Percentiles rank a stretch among this genome's conserved stretches.
Evolutionary conservation across 2,888 invertebrate genomes (phyloP).

Genomic region (Dermolepida albohirtum): DNA sequence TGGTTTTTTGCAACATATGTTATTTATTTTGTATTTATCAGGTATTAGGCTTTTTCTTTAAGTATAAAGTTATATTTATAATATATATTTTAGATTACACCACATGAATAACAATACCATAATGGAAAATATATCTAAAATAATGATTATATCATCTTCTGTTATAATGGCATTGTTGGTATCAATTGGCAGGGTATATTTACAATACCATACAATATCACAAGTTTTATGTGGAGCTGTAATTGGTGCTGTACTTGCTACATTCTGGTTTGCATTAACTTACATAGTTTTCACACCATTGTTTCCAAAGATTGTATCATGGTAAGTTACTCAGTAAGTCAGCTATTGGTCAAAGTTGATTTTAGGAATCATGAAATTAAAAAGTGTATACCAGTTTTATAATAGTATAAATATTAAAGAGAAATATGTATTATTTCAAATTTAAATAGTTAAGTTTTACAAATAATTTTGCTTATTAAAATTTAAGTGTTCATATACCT

Average conservation of each 20-base stretch:
- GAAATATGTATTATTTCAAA: no score
- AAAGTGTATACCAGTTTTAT: no score
- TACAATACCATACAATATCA: conserved; percentile 85
- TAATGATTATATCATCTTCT: conserved; percentile 74
- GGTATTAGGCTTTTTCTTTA: conserved; percentile 68
- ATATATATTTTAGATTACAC: conserved; percentile 74
- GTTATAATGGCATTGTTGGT: conserved; percentile 72
- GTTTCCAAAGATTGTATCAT: conserved; percentile 86
- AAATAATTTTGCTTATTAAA: no score
- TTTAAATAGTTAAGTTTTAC: no score
- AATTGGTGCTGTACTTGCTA: conserved; percentile 80
- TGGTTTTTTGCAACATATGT: conserved; percentile 92
- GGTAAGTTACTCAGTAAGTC: conserved; percentile 75
- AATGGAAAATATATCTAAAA: conserved; percentile 80
- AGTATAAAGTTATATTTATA: background rate
- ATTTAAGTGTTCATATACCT: no score
- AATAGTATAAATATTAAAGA: no score
- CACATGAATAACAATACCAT: conserved; percentile 84
- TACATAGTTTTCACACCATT: conserved; percentile 85
- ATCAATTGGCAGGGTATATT: conserved; percentile 81
- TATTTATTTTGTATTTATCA: conserved; percentile 85
- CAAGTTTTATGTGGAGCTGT: conserved; percentile 86
- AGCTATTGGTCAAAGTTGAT: no score
- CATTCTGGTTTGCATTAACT: conserved; percentile 84
- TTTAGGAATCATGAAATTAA: no score